These are phyloP conservation scores for Dryobotodes eremita DNA, from an alignment of 2,888 invertebrate species.

Conservation along the genomic window DNA sequence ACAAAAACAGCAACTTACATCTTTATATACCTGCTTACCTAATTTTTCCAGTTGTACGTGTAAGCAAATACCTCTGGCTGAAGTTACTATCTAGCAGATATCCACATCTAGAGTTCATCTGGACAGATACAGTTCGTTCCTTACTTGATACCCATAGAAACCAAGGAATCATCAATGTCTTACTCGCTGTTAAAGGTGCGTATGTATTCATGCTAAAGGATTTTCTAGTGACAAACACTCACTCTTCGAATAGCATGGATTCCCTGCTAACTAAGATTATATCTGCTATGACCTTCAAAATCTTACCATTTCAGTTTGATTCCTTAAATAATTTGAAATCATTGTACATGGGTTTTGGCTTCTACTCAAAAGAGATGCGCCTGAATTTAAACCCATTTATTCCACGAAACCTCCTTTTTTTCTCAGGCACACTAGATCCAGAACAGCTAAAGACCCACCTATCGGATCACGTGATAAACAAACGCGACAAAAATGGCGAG, in stretches of 20 bases:
- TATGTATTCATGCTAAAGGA: not conserved
- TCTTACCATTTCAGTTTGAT: not conserved
- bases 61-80: slow-evolving; percentile 90
- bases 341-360: not conserved
- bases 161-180: slow-evolving; percentile 93
- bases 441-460: slow-evolving; percentile 89
- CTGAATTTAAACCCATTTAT: not conserved
- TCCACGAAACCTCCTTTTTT: not conserved
- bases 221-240: not conserved
- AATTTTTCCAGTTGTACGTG: slow-evolving; percentile 88
- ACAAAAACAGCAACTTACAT: not conserved
- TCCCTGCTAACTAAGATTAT: not conserved
- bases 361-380: not conserved
- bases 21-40: not conserved
- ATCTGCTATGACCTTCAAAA: not conserved
- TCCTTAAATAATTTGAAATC: not conserved
- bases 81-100: slow-evolving; percentile 90
- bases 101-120: slow-evolving; percentile 91
- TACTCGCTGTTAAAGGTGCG: slow-evolving; percentile 92
- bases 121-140: slow-evolving; percentile 92
- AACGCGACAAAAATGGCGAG: slow-evolving; percentile 90
- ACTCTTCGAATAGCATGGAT: not conserved
- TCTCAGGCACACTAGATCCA: slow-evolving; percentile 86
- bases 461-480: slow-evolving; percentile 87
- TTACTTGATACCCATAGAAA: slow-evolving; percentile 93